A percentile compares a stretch with the other conserved stretches of the same genome.
phyloP scores from a whole-genome alignment of 1,140 invertebrate species.

The Brachionus manjavacas region DNA sequence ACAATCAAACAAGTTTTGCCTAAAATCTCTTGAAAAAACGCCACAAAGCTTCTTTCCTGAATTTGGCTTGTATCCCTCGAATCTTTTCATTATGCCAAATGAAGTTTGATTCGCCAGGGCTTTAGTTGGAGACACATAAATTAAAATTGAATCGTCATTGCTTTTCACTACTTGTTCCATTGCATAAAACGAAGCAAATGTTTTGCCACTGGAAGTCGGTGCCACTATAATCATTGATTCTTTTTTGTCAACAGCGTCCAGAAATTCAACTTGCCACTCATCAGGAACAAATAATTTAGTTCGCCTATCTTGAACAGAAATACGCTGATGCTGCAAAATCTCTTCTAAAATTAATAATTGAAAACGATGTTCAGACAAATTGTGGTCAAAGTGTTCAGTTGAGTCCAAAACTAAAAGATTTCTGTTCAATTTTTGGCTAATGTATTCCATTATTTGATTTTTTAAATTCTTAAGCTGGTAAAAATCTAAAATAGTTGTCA shows the following conservation, averaged over 20 bases:
- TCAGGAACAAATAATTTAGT: background rate
- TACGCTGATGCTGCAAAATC: background rate
- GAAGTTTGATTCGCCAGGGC: background rate
- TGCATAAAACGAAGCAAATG: slow-evolving; percentile 34
- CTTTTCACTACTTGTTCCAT: slow-evolving; percentile 1
- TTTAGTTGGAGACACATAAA: slow-evolving; percentile 26
- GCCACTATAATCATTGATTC: slow-evolving; percentile 14
- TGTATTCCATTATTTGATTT: background rate
- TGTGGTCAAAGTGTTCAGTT: background rate
- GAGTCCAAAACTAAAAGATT: background rate
- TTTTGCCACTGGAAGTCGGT: slow-evolving; percentile 22
- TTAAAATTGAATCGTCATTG: background rate
- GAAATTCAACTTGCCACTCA: slow-evolving; percentile 23
- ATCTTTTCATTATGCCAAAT: background rate
- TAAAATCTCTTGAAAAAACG: slow-evolving; percentile 27
- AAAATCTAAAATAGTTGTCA: background rate
- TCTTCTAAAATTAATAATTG: background rate
- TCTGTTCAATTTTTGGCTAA: background rate
- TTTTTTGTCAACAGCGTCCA: slow-evolving; percentile 19
- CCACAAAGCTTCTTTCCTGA: background rate
- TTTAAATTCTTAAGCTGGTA: background rate
- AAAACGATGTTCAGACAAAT: background rate
- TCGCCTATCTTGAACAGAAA: background rate
- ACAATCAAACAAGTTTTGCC: background rate
- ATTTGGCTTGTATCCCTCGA: background rate